phyloP scores from a whole-genome alignment of 2,797 vertebrate species.

The Oceanodroma leucorhoa region DNA sequence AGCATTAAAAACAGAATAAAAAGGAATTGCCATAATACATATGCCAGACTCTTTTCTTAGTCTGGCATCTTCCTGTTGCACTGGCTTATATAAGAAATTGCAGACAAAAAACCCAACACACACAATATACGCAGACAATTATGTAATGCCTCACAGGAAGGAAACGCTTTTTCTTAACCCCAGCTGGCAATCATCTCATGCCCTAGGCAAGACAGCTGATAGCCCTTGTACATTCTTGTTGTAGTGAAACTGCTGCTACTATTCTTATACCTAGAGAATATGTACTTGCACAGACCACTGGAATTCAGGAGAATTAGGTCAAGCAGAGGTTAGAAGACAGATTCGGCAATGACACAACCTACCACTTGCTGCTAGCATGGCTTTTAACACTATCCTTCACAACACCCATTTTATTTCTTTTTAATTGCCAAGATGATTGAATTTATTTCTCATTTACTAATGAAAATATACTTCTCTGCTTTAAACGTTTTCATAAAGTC shows the following conservation, averaged over 20 bases:
- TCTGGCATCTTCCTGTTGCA: neutral
- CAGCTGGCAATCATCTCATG: neutral
- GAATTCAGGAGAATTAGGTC: constrained; percentile 34
- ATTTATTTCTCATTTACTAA: neutral
- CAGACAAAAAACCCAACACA: neutral
- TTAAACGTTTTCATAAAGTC: neutral
- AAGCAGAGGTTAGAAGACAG: constrained; percentile 12
- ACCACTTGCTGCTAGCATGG: neutral
- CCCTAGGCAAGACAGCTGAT: constrained; percentile 38
- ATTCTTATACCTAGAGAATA: constrained; percentile 31
- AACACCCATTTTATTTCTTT: neutral
- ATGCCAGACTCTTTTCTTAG: neutral
- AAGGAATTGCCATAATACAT: neutral
- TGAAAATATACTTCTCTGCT: neutral
- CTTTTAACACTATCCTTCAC: neutral
- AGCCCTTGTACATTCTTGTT: constrained; percentile 29
- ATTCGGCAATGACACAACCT: neutral
- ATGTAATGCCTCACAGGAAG: constrained; percentile 34
- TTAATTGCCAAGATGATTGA: neutral
- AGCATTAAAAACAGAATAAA: neutral
- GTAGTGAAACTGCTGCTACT: constrained; percentile 31
- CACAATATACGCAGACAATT: neutral
- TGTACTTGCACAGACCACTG: neutral
- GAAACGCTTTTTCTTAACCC: neutral
- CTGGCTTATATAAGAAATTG: constrained; percentile 13